Conservation (phyloP, 2,888 invertebrate species). For the Pandemis cinnamomeana region DNA sequence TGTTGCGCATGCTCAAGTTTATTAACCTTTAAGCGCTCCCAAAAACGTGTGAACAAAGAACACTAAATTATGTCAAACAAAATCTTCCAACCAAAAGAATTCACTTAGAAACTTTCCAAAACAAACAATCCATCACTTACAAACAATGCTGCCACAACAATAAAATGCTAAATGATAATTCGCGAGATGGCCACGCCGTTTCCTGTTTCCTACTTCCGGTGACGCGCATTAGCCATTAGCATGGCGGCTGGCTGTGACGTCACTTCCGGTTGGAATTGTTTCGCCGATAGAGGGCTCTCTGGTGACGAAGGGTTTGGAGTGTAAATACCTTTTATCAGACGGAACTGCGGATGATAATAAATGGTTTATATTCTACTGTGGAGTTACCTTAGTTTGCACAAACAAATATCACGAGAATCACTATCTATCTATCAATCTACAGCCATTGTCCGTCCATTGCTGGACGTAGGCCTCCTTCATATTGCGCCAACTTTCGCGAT, state of each 20-base stretch:
- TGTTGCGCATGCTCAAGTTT: no score
- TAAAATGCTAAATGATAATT: constrained; percentile 81
- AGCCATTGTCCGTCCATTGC: no score
- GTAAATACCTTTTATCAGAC: constrained; percentile 14
- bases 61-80: neutral
- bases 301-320: constrained; percentile 23
- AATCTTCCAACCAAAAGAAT: constrained; percentile 14
- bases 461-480: no score
- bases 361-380: neutral
- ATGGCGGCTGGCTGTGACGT: constrained; percentile 73
- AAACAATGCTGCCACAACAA: constrained; percentile 53
- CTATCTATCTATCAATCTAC: no score
- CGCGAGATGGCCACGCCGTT: constrained; percentile 76
- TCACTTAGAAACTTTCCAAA: constrained; percentile 28
- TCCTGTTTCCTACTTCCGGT: constrained; percentile 75
- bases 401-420: neutral
- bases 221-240: constrained; percentile 83
- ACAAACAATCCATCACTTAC: constrained; percentile 39
- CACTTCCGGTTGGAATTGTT: constrained; percentile 60
- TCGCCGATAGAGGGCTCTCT: constrained; percentile 26
- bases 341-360: constrained; percentile 1
- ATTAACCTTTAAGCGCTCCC: neutral
- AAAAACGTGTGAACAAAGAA: neutral
- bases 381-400: neutral
- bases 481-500: no score